Evolutionary conservation across 2,888 invertebrate genomes (phyloP).

Genomic region (Rotaria magnacalcarata): DNA sequence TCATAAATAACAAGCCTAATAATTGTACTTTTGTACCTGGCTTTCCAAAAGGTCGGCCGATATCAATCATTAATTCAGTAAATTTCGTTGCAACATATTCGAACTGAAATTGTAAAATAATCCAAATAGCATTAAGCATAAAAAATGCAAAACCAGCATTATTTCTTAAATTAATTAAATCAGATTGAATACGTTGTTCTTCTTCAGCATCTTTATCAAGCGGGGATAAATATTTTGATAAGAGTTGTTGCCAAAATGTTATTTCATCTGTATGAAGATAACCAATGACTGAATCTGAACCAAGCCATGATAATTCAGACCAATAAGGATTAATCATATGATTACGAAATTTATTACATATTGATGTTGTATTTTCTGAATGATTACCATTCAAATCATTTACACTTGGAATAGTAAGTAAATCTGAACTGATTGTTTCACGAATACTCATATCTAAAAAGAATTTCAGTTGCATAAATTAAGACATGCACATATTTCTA

Average conservation of each 20-base stretch:
- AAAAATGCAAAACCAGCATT: conserved; percentile 72
- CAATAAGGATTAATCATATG: conserved; percentile 82
- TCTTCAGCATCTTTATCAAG: conserved; percentile 79
- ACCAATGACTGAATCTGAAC: conserved; percentile 59
- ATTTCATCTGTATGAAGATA: conserved; percentile 67
- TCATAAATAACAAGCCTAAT: conserved; percentile 53
- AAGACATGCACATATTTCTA: too few species aligned
- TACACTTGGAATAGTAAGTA: neutral
- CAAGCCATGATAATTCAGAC: conserved; percentile 82
- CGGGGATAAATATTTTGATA: conserved; percentile 86
- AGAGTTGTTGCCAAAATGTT: conserved; percentile 82
- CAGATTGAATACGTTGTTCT: conserved; percentile 50
- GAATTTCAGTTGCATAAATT: too few species aligned
- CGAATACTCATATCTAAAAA: neutral
- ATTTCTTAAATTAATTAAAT: conserved; percentile 83
- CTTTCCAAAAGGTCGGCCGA: conserved; percentile 37
- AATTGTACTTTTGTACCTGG: conserved; percentile 47
- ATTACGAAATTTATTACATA: conserved; percentile 65
- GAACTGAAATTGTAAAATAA: conserved; percentile 67
- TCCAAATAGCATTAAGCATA: conserved; percentile 96
- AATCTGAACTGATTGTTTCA: neutral
- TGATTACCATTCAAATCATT: neutral
- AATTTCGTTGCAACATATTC: conserved; percentile 46
- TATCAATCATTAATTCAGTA: conserved; percentile 39
- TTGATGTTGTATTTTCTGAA: neutral